A percentile compares a stretch with the other conserved stretches of the same genome.
phyloP scores from a whole-genome alignment of 2,797 vertebrate species.

The Echeneis naucrates region DNA sequence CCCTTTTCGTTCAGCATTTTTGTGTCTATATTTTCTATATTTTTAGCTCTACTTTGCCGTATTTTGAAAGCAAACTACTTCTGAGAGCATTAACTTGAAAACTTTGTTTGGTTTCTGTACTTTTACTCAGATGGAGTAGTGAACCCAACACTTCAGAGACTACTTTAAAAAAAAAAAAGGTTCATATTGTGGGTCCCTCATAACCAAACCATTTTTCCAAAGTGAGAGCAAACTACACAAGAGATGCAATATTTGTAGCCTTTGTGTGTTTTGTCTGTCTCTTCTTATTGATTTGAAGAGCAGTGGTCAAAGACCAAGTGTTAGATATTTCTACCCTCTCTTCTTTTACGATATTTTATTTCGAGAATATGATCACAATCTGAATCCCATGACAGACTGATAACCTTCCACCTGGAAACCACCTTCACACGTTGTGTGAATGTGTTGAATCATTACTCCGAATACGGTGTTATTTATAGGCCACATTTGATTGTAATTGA shows the following conservation, averaged over 20 bases:
- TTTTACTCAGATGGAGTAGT: not conserved
- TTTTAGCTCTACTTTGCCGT: not conserved
- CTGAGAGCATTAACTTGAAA: not conserved
- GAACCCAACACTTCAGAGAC: not conserved
- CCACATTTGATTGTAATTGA: conserved; percentile 20
- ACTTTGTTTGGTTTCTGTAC: not conserved
- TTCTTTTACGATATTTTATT: too few species aligned
- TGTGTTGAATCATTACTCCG: not conserved
- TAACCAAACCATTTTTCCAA: not conserved
- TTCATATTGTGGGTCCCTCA: not conserved
- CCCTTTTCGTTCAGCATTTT: not conserved
- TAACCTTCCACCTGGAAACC: not conserved
- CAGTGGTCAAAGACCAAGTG: not conserved
- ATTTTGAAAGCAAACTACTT: not conserved
- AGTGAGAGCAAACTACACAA: not conserved
- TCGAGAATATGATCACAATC: not conserved
- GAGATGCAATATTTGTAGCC: too few species aligned
- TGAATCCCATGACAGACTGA: not conserved
- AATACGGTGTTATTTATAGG: conserved; percentile 4
- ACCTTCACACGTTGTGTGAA: not conserved
- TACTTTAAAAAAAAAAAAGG: too few species aligned
- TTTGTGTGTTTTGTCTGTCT: not conserved
- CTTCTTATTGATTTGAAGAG: not conserved
- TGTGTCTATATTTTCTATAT: not conserved
- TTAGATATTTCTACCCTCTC: not conserved